phyloP scores from a whole-genome alignment of 2,113 vertebrate species.

The Catharus minimus region DNA sequence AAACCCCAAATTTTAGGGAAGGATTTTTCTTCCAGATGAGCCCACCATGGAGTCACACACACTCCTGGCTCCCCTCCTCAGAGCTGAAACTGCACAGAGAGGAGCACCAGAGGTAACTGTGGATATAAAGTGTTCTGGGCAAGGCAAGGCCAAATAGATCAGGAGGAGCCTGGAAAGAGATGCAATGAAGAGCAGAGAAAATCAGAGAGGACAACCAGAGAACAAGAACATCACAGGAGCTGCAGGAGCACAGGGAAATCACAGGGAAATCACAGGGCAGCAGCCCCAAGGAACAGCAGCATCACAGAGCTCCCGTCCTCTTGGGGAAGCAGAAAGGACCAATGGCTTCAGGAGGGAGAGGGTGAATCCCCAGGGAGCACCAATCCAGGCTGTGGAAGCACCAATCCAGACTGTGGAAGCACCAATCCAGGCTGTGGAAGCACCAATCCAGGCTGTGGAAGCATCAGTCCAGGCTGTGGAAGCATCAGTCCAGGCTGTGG shows the following conservation, averaged over 20 bases:
- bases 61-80: background rate
- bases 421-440: background rate
- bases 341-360: background rate
- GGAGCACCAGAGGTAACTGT: background rate
- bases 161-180: background rate
- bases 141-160: background rate
- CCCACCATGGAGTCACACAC: background rate
- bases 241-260: background rate
- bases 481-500: too few relatives aligned
- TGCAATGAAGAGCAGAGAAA: background rate
- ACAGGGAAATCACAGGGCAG: background rate
- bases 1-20: background rate
- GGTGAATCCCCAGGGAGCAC: background rate
- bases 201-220: background rate
- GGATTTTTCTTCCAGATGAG: background rate
- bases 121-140: background rate
- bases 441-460: too few relatives aligned
- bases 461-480: too few relatives aligned
- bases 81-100: background rate
- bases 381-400: too few relatives aligned
- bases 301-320: background rate
- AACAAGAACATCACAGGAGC: background rate
- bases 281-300: background rate
- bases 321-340: fast-evolving
- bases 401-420: too few relatives aligned